phyloP scores from a whole-genome alignment of 2,113 vertebrate species.

The Corythornis madagascariensis region DNA sequence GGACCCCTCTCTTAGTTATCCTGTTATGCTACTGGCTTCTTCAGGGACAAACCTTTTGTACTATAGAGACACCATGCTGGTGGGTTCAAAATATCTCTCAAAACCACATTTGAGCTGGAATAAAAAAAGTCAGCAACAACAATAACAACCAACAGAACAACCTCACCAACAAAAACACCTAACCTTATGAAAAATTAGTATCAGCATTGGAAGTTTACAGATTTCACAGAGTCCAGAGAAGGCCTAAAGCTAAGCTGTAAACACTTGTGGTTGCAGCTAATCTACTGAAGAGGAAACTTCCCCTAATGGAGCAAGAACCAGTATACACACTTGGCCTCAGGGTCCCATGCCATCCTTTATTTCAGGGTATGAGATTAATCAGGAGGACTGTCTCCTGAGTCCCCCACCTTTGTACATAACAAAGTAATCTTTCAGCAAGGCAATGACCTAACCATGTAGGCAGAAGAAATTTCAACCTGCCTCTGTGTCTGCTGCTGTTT shows the following conservation, averaged over 20 bases:
- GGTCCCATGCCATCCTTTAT: not conserved
- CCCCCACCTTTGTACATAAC: not conserved
- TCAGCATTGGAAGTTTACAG: not conserved
- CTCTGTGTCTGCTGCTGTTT: not conserved
- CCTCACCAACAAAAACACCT: not conserved
- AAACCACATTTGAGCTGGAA: not conserved
- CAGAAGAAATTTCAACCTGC: not conserved
- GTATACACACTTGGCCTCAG: not conserved
- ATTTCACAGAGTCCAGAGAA: not conserved
- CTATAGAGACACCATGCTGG: not conserved
- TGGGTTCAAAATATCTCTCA: not conserved
- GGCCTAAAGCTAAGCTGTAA: not conserved
- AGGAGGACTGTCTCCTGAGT: not conserved
- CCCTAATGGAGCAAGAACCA: not conserved
- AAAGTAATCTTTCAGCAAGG: not conserved
- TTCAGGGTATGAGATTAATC: not conserved
- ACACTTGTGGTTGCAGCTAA: not conserved
- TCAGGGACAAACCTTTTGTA: not conserved
- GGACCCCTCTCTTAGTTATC: not conserved
- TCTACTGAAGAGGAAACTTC: not conserved
- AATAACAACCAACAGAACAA: not conserved
- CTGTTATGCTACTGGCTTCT: not conserved
- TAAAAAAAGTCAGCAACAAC: not conserved
- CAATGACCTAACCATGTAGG: not conserved
- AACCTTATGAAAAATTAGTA: not conserved